Evolutionary conservation across 2,113 vertebrate species (phyloP).

Genomic region (Hippolais icterina): DNA sequence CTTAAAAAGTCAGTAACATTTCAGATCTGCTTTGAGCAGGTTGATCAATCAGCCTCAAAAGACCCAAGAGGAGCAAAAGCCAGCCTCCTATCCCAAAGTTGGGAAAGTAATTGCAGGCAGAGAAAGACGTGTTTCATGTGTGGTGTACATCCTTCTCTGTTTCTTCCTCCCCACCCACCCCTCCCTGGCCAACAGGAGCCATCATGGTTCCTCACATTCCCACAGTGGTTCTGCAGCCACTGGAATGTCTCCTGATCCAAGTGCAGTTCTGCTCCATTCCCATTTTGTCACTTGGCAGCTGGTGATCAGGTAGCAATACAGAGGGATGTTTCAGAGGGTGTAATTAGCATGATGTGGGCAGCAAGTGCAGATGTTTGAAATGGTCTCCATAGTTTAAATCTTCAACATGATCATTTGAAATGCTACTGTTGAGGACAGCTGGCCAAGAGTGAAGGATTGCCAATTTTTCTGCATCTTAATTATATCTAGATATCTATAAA

Average conservation of each 20-base stretch:
- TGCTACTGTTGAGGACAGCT: neutral
- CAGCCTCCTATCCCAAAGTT: neutral
- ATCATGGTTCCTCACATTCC: neutral
- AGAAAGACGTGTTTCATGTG: neutral
- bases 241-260: neutral
- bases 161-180: neutral
- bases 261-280: neutral
- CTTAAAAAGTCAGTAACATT: neutral
- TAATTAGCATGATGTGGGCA: neutral
- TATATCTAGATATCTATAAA: neutral
- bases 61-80: neutral
- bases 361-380: neutral
- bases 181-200: neutral
- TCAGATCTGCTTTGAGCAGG: neutral
- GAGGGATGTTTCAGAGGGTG: neutral
- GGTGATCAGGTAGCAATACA: neutral
- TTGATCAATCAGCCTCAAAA: neutral
- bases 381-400: neutral
- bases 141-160: neutral
- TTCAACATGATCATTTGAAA: neutral
- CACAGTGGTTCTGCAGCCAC: neutral
- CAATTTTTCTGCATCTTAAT: neutral
- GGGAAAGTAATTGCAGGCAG: neutral
- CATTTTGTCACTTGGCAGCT: neutral
- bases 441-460: neutral